A percentile compares a stretch with the other conserved stretches of the same genome.
phyloP scores from a whole-genome alignment of 2,113 vertebrate species.

The Otolemur garnettii region DNA sequence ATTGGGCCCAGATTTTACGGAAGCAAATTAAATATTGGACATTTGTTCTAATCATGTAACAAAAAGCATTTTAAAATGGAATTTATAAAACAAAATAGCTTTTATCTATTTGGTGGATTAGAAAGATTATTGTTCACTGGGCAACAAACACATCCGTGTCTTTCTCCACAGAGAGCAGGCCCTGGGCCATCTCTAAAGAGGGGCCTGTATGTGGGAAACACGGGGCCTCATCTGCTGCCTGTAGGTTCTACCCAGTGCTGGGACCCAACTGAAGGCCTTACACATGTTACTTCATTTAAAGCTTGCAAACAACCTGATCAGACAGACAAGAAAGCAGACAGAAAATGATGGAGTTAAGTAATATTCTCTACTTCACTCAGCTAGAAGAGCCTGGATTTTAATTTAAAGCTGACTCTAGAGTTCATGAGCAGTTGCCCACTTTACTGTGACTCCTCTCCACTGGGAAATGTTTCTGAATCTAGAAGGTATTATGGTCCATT shows the following conservation, averaged over 20 bases:
- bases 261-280: background rate
- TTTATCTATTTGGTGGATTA: background rate
- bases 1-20: constrained; percentile 24
- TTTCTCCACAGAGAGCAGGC: background rate
- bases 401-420: background rate
- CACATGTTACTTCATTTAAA: background rate
- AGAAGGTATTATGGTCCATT: background rate
- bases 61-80: constrained; percentile 18
- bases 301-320: background rate
- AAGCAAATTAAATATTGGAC: constrained; percentile 42
- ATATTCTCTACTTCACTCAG: background rate
- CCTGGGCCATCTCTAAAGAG: background rate
- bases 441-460: background rate
- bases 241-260: fast-evolving
- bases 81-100: background rate
- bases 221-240: background rate
- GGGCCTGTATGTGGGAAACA: background rate
- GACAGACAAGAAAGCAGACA: background rate
- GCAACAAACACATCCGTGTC: fast-evolving
- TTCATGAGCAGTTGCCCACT: background rate
- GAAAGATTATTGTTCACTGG: background rate
- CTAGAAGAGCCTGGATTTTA: background rate
- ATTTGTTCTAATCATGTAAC: background rate
- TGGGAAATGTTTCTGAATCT: constrained; percentile 36
- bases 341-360: background rate